Evolutionary conservation across 2,888 invertebrate species (phyloP), one percentile per base, ranked within the genome.

Genomic region (Caenorhabditis sp.): DNA sequence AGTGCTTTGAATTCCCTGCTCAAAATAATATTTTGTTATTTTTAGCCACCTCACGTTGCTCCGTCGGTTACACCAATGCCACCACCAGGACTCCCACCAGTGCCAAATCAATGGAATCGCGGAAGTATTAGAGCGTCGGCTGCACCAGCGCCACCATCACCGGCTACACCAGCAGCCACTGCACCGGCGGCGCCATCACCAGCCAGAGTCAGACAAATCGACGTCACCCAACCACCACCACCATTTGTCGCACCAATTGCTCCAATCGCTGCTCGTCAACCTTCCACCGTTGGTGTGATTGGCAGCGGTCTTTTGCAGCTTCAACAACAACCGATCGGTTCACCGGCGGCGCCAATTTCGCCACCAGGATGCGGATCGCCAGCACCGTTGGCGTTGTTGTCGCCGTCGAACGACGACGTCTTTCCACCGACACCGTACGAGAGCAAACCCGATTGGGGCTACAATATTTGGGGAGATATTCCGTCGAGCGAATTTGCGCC

Each of bases 21-120:
- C n/a, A n/a, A n/a, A n/a, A n/a, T n/a, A n/a, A n/a, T n/a, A 14
- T 26, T 10, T 56, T 56, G 7, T 8, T 36, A 21, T n/a, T 59
- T 68, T 50, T 60, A 69, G 70, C 23, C 56, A 8, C 56, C 56
- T 3, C 26, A 56, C 21, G 12, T 43, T 43, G 17, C 17, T 2
- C 12, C 26, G 3, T 17, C 26, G 8, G 4, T 1, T 26, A 10
- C 12, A 56, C 25, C 56, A 26, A 23, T 26, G 23, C 26, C 56
- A 56, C 26, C 56, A 17, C 25, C 56, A 17, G 56, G 27, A 26
- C 21, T 25, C 26, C 57, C 59, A 26, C 70, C 70, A 7, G 54
- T 36, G 14, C 66, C 62, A 14, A 66, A 36, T 56, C 56, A 56
- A 23, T 56, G 56, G 56, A 25, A 56, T 56, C 10, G 5, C 3